phyloP scores from a whole-genome alignment of 2,888 invertebrate species.

The Napeogenes sylphis region DNA sequence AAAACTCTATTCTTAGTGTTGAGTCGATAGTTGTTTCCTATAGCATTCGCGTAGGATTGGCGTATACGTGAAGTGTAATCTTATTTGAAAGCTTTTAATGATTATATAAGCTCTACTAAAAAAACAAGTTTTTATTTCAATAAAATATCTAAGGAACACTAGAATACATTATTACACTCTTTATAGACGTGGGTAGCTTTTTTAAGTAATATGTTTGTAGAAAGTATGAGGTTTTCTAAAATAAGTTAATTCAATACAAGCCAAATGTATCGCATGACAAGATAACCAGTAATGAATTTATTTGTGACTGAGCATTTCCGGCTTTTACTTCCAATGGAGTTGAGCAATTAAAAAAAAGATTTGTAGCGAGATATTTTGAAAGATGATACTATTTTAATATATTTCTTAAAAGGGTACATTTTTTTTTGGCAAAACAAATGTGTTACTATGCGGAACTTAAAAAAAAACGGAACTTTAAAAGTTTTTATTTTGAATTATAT shows the following conservation, averaged over 20 bases:
- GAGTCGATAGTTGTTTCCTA: too few relatives aligned
- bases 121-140: too few relatives aligned
- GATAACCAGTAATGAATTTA: conserved; percentile 66
- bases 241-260: conserved; percentile 28
- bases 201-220: not conserved
- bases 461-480: not conserved
- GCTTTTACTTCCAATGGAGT: conserved; percentile 46
- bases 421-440: not conserved
- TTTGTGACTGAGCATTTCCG: conserved; percentile 64
- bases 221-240: conserved; percentile 21
- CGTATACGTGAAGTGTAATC: too few relatives aligned
- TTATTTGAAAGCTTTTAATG: too few relatives aligned
- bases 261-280: conserved; percentile 58
- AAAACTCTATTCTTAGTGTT: too few relatives aligned
- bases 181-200: too few relatives aligned
- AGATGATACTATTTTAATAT: conserved; percentile 17
- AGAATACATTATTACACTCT: too few relatives aligned
- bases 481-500: not conserved
- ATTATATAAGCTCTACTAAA: too few relatives aligned
- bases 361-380: conserved; percentile 30
- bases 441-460: not conserved
- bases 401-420: conserved; percentile 2
- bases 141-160: too few relatives aligned
- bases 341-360: conserved; percentile 40
- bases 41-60: too few relatives aligned